Conservation (phyloP, 2,113 vertebrate species). For the Chaetura pelagica region DNA sequence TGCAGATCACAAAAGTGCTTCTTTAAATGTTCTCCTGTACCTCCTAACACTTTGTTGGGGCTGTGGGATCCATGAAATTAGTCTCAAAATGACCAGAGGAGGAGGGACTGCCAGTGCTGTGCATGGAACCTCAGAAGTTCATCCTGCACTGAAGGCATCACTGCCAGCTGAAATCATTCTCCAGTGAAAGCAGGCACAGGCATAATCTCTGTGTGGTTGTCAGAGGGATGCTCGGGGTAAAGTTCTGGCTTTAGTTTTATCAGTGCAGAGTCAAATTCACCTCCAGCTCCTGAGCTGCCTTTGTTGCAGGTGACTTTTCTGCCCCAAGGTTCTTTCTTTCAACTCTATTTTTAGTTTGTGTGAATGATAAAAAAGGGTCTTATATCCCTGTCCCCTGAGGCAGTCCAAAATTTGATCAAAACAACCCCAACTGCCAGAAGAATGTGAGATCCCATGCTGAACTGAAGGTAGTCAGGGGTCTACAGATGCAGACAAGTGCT, state of each 20-base stretch:
- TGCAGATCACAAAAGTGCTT: accelerated
- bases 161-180: background rate
- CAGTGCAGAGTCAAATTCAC: background rate
- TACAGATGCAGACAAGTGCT: background rate
- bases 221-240: background rate
- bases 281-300: background rate
- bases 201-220: background rate
- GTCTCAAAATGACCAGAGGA: background rate
- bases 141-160: background rate
- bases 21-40: background rate
- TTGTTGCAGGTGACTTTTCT: background rate
- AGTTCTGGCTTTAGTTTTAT: background rate
- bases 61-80: background rate
- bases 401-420: background rate
- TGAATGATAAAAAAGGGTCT: background rate
- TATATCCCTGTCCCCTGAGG: background rate
- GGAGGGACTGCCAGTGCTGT: background rate
- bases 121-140: background rate
- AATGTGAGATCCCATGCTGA: background rate
- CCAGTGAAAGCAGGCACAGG: background rate
- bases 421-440: background rate
- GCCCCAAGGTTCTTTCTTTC: background rate
- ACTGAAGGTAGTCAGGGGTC: background rate
- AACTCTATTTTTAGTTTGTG: background rate
- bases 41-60: background rate